Conservation (phyloP, 2,888 invertebrate genomes). For the Periphyllus acericola region DNA sequence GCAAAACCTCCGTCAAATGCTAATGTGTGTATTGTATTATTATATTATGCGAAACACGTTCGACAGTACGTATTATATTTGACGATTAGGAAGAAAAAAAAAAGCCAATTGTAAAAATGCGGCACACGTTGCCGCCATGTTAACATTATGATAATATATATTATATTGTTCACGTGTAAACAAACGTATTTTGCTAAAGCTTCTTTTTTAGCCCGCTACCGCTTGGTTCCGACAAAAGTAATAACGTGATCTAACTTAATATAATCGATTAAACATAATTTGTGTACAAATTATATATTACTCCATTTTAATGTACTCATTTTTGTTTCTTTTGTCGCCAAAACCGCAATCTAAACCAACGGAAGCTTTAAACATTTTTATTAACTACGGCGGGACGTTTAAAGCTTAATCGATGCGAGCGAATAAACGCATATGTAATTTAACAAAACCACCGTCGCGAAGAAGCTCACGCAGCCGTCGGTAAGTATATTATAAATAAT, state of each 20-base stretch:
- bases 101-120: neutral
- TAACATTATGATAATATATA: no score
- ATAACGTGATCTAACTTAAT: slow-evolving; percentile 40
- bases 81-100: neutral
- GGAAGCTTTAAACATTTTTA: slow-evolving; percentile 36
- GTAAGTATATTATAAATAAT: slow-evolving; percentile 31
- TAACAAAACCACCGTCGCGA: neutral
- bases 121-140: neutral
- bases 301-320: neutral
- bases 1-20: neutral
- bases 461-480: neutral
- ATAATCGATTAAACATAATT: neutral
- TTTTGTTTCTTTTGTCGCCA: slow-evolving; percentile 24
- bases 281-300: no score
- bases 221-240: slow-evolving; percentile 22
- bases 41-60: neutral
- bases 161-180: no score
- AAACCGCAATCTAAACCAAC: slow-evolving; percentile 57
- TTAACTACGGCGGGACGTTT: slow-evolving; percentile 21
- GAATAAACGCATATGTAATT: neutral
- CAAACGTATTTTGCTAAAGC: slow-evolving; percentile 28
- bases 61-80: neutral
- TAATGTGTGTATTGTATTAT: neutral
- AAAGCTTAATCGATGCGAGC: slow-evolving; percentile 28
- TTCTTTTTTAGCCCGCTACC: slow-evolving; percentile 31